Percentiles rank a stretch among this genome's conserved stretches.
These are phyloP conservation scores for Chironomus tentans DNA, from an alignment of 2,888 invertebrate genomes.

Conservation along the genomic window DNA sequence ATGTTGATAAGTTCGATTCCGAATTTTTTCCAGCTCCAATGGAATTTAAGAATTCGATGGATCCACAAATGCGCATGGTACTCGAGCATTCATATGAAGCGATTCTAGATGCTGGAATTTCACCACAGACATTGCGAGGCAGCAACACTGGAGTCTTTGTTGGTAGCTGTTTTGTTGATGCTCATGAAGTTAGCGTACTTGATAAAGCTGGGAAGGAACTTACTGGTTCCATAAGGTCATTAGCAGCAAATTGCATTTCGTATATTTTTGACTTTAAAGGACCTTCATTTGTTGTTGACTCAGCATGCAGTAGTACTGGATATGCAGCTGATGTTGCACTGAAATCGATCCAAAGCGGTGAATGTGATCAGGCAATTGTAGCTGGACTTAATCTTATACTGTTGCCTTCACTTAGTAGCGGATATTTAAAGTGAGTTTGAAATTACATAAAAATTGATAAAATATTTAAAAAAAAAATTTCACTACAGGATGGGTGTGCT, in stretches of 20 bases:
- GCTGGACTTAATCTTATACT: slow-evolving; percentile 66
- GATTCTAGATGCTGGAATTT: slow-evolving; percentile 38
- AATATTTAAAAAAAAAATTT: too few relatives aligned
- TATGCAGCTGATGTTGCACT: slow-evolving; percentile 71
- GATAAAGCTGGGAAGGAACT: slow-evolving; percentile 53
- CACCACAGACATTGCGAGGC: slow-evolving; percentile 57
- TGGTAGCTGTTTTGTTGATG: slow-evolving; percentile 68
- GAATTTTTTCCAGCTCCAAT: slow-evolving; percentile 44
- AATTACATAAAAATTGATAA: too few relatives aligned
- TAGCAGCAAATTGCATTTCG: slow-evolving; percentile 76
- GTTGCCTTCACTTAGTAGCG: slow-evolving; percentile 45
- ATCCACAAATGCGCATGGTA: slow-evolving; percentile 47
- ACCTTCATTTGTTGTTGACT: slow-evolving; percentile 73
- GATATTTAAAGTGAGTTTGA: slow-evolving; percentile 55
- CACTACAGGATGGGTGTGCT: slow-evolving; percentile 36
- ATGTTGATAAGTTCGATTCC: slow-evolving; percentile 45
- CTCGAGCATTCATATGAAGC: slow-evolving; percentile 53
- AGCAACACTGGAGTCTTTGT: slow-evolving; percentile 71
- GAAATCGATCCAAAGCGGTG: slow-evolving; percentile 57
- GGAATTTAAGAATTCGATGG: slow-evolving; percentile 45
- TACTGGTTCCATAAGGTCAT: slow-evolving; percentile 46
- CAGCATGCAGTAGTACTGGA: slow-evolving; percentile 79
- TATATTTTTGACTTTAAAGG: slow-evolving; percentile 75
- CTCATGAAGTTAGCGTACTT: slow-evolving; percentile 62
- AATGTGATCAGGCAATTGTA: slow-evolving; percentile 74